Percentiles rank a stretch among this genome's conserved stretches.
phyloP scores from a whole-genome alignment of 2,888 invertebrate genomes.

The Hymenopus coronatus region DNA sequence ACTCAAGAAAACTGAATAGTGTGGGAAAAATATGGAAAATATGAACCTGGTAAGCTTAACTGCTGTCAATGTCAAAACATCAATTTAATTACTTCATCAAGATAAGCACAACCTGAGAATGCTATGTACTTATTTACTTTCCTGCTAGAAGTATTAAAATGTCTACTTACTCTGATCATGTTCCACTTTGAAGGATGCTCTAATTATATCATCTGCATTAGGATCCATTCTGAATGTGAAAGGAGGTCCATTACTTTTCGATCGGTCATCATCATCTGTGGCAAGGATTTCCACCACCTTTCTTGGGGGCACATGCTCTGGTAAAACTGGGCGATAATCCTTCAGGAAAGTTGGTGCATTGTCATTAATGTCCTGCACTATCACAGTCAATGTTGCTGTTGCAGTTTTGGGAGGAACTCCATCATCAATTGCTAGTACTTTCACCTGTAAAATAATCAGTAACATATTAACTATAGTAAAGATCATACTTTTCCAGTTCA shows the following conservation, averaged over 20 bases:
- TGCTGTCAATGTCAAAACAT: too few species aligned
- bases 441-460: constrained; percentile 57
- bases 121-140: too few species aligned
- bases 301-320: constrained; percentile 87
- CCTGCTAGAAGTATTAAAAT: not conserved
- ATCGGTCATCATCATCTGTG: constrained; percentile 90
- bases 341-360: constrained; percentile 91
- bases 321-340: constrained; percentile 88
- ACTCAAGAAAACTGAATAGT: too few species aligned
- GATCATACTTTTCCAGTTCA: too few species aligned
- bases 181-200: constrained; percentile 93
- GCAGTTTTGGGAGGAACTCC: constrained; percentile 91
- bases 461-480: not conserved
- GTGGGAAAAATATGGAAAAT: too few species aligned
- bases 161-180: constrained; percentile 83
- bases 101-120: too few species aligned
- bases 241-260: constrained; percentile 94
- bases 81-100: too few species aligned
- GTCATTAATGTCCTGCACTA: constrained; percentile 93
- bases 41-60: too few species aligned
- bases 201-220: constrained; percentile 88
- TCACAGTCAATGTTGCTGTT: constrained; percentile 89
- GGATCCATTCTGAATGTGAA: constrained; percentile 92
- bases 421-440: constrained; percentile 93
- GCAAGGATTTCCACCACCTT: constrained; percentile 91